Evolutionary conservation across 2,113 vertebrate species (phyloP).

Genomic region (Phylloscopus trochiloides): DNA sequence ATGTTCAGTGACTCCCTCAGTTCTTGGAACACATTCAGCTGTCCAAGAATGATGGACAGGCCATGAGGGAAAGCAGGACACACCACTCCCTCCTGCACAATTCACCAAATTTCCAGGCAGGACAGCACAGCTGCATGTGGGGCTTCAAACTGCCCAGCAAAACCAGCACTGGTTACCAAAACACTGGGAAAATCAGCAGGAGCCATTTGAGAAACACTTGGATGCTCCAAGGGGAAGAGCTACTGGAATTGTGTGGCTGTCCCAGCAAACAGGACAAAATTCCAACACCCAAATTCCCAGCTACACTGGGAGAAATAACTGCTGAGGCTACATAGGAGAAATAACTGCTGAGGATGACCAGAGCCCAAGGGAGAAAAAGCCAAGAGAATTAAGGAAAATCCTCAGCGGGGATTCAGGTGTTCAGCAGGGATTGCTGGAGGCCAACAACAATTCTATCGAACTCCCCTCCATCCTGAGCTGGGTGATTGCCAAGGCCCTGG

Average conservation of each 20-base stretch:
- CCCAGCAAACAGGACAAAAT: neutral
- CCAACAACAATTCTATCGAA: neutral
- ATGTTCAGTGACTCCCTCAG: accelerated
- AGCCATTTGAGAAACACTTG: accelerated
- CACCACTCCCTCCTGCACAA: neutral
- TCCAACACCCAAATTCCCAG: neutral
- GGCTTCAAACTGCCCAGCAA: neutral
- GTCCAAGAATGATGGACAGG: neutral
- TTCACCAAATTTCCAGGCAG: neutral
- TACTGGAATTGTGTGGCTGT: accelerated
- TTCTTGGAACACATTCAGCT: neutral
- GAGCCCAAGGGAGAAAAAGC: neutral
- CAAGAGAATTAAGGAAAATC: neutral
- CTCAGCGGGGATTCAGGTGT: neutral
- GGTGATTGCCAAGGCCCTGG: neutral
- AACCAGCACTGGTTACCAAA: neutral
- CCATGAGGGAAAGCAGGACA: neutral
- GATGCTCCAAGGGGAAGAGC: neutral
- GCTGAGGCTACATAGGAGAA: neutral
- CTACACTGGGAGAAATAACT: neutral
- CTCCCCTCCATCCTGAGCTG: neutral
- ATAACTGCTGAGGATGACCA: neutral
- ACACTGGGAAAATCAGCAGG: neutral
- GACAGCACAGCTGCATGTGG: neutral
- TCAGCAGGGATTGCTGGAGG: neutral